A percentile compares a stretch with the other conserved stretches of the same genome.
Evolutionary conservation across 2,797 vertebrate species (phyloP).

Genomic region (Okamejei kenojei): DNA sequence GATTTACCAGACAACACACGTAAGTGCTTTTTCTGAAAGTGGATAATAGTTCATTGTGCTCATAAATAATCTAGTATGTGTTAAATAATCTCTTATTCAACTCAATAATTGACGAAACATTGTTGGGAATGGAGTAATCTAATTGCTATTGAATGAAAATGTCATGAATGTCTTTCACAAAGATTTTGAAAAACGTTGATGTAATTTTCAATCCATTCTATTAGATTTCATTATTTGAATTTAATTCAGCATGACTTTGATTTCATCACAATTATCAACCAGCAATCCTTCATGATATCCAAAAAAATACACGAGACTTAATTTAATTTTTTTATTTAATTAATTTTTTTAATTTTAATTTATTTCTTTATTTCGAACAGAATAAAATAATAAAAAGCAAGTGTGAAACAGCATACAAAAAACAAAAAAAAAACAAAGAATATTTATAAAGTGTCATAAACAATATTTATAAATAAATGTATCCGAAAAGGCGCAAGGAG

Average conservation of each 20-base stretch:
- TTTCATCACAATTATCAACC: neutral
- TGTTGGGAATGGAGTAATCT: neutral
- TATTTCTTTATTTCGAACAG: no score
- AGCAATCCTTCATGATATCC: neutral
- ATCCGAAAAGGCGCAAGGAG: no score
- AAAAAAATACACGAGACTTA: neutral
- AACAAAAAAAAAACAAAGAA: no score
- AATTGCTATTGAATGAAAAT: neutral
- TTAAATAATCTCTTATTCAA: neutral
- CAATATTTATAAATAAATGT: no score
- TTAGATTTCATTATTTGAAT: neutral
- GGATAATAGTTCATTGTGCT: neutral
- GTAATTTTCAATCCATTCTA: neutral
- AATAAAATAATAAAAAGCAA: no score
- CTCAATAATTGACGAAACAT: neutral
- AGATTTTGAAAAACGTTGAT: neutral
- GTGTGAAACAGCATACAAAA: no score
- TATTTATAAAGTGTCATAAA: no score
- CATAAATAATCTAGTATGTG: neutral
- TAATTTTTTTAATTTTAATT: no score
- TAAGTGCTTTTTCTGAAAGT: slow-evolving; percentile 37
- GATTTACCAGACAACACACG: slow-evolving; percentile 66
- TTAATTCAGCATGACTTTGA: neutral
- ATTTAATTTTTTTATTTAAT: no score
- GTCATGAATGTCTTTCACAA: neutral